These are phyloP conservation scores for Eonycteris spelaea DNA, from an alignment of 2,113 vertebrate species.

Conservation along the genomic window DNA sequence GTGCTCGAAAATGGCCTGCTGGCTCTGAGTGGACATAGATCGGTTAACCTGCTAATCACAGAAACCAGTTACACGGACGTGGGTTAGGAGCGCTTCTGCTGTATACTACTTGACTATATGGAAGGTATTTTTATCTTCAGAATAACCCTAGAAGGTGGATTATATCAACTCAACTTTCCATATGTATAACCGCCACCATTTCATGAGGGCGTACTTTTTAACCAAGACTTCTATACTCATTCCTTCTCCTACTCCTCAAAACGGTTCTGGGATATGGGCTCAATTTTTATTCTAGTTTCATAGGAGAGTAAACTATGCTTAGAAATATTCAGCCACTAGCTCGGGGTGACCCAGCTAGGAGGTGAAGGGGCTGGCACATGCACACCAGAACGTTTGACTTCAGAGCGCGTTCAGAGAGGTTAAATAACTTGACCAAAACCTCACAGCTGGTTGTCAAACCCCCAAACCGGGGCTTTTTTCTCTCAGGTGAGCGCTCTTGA, in stretches of 20 bases:
- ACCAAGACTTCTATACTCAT: neutral
- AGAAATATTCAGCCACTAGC: neutral
- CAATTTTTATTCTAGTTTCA: neutral
- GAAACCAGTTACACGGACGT: neutral
- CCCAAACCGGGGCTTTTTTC: neutral
- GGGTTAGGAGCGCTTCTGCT: neutral
- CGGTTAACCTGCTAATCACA: neutral
- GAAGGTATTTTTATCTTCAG: neutral
- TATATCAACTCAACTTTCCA: neutral
- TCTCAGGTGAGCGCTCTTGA: neutral
- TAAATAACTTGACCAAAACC: neutral
- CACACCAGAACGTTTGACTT: neutral
- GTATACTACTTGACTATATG: neutral
- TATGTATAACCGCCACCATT: neutral
- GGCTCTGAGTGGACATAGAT: neutral
- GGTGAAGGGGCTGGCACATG: neutral
- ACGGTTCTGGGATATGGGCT: neutral
- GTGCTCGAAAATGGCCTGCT: neutral
- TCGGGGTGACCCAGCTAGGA: neutral
- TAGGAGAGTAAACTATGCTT: neutral
- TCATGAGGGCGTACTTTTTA: neutral
- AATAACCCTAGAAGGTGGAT: neutral
- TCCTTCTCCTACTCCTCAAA: neutral
- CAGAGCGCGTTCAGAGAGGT: neutral
- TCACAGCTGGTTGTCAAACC: neutral